Conservation (phyloP, 2,888 invertebrate species). For the Ochropleura plecta region DNA sequence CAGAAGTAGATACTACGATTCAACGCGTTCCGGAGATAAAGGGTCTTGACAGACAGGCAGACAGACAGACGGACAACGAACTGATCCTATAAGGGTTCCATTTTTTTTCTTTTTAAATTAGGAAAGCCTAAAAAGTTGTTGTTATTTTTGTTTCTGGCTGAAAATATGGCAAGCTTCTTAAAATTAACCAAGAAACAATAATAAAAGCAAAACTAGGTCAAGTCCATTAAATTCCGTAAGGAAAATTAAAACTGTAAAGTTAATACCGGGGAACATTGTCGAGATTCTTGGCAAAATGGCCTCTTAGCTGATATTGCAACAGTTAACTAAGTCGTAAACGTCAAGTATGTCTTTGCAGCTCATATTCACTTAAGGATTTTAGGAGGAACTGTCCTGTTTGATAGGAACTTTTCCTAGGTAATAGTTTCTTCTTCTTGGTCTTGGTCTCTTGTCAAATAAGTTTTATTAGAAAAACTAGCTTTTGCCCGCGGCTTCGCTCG, state of each 20-base stretch:
- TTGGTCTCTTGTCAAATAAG: not conserved
- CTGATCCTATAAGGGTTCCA: no score
- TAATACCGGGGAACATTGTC: conserved; percentile 29
- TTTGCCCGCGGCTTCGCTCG: no score
- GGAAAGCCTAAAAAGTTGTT: no score
- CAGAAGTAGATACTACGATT: no score
- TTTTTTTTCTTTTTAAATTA: no score
- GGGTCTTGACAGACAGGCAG: no score
- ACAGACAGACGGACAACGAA: no score
- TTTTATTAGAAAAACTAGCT: no score
- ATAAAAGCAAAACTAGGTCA: conserved; percentile 38
- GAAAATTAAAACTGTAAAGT: conserved; percentile 52
- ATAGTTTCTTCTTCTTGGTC: no score
- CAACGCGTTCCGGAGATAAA: no score
- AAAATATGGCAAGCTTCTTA: conserved; percentile 8
- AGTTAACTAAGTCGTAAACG: conserved; percentile 33
- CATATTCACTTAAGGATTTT: conserved; percentile 31
- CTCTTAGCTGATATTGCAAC: conserved; percentile 19
- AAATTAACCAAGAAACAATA: not conserved
- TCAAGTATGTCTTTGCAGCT: conserved; percentile 27
- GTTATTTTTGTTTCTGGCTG: not conserved
- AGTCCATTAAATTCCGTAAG: conserved; percentile 15
- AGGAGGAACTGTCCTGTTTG: not conserved
- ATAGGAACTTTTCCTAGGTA: not conserved
- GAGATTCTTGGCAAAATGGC: conserved; percentile 40